Evolutionary conservation across 2,888 invertebrate species (phyloP), one percentile per base, ranked within the genome.

Genomic region (Pherbina coryleti): DNA sequence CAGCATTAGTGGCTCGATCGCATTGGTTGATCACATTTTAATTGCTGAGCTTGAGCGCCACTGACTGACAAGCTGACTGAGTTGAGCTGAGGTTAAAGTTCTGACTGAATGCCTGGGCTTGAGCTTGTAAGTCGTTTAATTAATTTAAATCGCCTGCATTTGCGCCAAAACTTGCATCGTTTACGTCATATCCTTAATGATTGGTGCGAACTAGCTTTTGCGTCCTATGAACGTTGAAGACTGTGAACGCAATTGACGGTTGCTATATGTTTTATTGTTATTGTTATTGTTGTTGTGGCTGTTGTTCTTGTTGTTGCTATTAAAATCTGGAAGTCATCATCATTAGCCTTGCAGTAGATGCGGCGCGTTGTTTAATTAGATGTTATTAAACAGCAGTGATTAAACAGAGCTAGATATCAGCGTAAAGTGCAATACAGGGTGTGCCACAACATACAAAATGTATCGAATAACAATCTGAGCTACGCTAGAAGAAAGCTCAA

Each of bases 11-110:
- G 19, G 37, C 31, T 34, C 34, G 66, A 22, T 25, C 69, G n/a
- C n/a, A 19, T 28, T 25, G 17, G 51, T 78, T 79, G 78, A 79
- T 79, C 78, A 78, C 76, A 78, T 79, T 79, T 79, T 79, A 79
- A 79, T 79, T 79, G 75, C 74, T 34, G 34, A 17, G 64, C 31
- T 9, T 9, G 55, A 11, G 25, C 5, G 19, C 14, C 3, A 11
- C 11, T n/a, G 44, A 44, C 44, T 22, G 37, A 44, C 67, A 22
- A 9, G 11, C 22, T 49, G 8, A 37, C 22, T 67, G 17, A 53
- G 55, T 51, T n/a, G 28, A 7, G 44, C 25, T n/a, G 28, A 25
- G 69, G 22, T 51, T 22, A 19, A 19, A 49, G 51, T 51, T 19
- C n/a, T 31, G 11, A 25, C 64, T 64, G 22, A 25, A 25, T 22